A percentile compares a stretch with the other conserved stretches of the same genome.
phyloP scores from a whole-genome alignment of 2,888 invertebrate genomes.

The Hartigia nigra region DNA sequence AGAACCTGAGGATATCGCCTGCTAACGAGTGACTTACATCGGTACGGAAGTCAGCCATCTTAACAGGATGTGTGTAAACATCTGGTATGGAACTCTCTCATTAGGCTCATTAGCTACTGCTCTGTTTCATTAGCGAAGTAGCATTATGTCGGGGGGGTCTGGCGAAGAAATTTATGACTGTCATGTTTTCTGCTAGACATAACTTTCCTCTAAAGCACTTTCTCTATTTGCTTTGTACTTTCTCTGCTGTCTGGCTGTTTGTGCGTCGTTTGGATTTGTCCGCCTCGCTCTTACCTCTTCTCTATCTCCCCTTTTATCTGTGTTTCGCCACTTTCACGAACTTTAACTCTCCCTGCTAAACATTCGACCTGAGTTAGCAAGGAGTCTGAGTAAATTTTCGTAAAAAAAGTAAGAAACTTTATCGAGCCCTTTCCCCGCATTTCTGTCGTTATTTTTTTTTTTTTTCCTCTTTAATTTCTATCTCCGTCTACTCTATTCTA shows the following conservation, averaged over 20 bases:
- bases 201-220: conserved; percentile 30
- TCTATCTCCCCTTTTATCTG: neutral
- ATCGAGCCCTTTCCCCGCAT: neutral
- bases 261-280: neutral
- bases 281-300: neutral
- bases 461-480: neutral
- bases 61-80: neutral
- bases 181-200: conserved; percentile 27
- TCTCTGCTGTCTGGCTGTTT: neutral
- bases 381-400: conserved; percentile 17
- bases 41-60: neutral
- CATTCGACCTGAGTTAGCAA: conserved; percentile 30
- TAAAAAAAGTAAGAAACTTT: conserved; percentile 4
- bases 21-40: neutral
- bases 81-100: conserved; percentile 16
- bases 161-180: conserved; percentile 36
- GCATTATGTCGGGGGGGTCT: conserved; percentile 20
- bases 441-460: neutral
- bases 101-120: conserved; percentile 23
- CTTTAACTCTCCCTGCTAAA: conserved; percentile 21
- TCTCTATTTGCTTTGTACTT: conserved; percentile 24
- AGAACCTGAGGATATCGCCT: no score
- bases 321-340: conserved; percentile 12
- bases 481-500: neutral
- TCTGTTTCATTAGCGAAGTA: conserved; percentile 34